These are phyloP conservation scores for Strigamia transsilvanica DNA, from an alignment of 2,888 invertebrate species.

Conservation along the genomic window DNA sequence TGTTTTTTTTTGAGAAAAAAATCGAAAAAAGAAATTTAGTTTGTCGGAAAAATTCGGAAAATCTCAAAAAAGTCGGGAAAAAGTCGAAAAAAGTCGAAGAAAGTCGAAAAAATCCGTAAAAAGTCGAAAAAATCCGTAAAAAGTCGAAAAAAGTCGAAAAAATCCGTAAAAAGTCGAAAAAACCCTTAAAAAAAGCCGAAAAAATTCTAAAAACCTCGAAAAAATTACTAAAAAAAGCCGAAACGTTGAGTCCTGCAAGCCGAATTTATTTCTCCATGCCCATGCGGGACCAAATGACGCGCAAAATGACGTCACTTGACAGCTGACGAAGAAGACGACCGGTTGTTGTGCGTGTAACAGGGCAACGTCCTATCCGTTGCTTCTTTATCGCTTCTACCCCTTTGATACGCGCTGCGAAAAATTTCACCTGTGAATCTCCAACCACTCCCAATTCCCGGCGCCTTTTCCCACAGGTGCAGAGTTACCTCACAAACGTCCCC, in stretches of 20 bases:
- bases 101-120: not conserved
- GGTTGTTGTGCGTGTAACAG: not conserved
- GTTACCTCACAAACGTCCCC: slow-evolving; percentile 46
- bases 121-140: not conserved
- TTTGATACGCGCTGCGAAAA: slow-evolving; percentile 63
- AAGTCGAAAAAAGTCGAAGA: no score
- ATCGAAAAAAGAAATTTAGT: no score
- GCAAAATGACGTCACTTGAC: not conserved
- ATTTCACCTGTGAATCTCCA: slow-evolving; percentile 62
- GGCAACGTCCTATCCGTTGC: slow-evolving; percentile 4
- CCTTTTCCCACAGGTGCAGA: slow-evolving; percentile 65
- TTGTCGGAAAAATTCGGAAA: no score
- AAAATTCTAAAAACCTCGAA: not conserved
- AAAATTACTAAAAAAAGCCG: not conserved
- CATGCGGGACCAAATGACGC: not conserved
- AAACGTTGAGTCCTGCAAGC: not conserved
- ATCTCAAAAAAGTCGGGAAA: no score
- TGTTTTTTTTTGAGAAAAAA: no score
- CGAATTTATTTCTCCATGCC: not conserved
- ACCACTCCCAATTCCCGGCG: slow-evolving; percentile 65
- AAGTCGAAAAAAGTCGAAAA: not conserved
- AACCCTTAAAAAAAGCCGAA: not conserved
- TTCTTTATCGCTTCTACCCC: slow-evolving; percentile 62
- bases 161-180: not conserved
- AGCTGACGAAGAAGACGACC: slow-evolving; percentile 15